Conservation (phyloP, 2,797 vertebrate genomes). For the Pangasius larnaudii region DNA sequence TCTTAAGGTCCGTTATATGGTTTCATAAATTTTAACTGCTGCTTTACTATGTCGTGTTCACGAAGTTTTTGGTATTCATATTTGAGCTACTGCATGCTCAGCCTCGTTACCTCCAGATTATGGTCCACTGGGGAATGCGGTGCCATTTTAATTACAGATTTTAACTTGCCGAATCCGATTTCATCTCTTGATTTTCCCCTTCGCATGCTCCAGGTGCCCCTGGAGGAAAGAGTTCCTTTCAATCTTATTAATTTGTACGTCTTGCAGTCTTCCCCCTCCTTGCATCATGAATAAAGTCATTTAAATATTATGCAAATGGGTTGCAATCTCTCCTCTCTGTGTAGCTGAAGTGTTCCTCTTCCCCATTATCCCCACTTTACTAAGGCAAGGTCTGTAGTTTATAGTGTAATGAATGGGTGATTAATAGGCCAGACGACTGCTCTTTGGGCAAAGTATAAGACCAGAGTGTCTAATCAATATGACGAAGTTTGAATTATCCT, state of each 20-base stretch:
- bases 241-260: slow-evolving; percentile 55
- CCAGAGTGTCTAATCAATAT: slow-evolving; percentile 10
- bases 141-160: slow-evolving; percentile 74
- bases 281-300: slow-evolving; percentile 67
- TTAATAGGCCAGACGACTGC: slow-evolving; percentile 27
- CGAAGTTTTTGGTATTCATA: slow-evolving; percentile 62
- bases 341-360: slow-evolving; percentile 15
- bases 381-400: slow-evolving; percentile 30
- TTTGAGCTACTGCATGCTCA: slow-evolving; percentile 59
- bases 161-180: slow-evolving; percentile 72
- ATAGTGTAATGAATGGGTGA: slow-evolving; percentile 37
- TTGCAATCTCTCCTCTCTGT: slow-evolving; percentile 26
- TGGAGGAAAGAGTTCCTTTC: slow-evolving; percentile 50
- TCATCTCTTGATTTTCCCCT: slow-evolving; percentile 65
- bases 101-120: slow-evolving; percentile 70
- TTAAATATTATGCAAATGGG: slow-evolving; percentile 73
- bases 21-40: slow-evolving; percentile 68
- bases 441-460: slow-evolving; percentile 6
- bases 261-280: slow-evolving; percentile 58
- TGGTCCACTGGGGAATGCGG: slow-evolving; percentile 61
- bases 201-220: slow-evolving; percentile 40
- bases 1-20: slow-evolving; percentile 64
- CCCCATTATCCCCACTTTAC: slow-evolving; percentile 32
- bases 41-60: slow-evolving; percentile 45
- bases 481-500: slow-evolving; percentile 6